Base-by-base conservation (phyloP, 2,797 vertebrate genomes). In the Danio choprae region DNA sequence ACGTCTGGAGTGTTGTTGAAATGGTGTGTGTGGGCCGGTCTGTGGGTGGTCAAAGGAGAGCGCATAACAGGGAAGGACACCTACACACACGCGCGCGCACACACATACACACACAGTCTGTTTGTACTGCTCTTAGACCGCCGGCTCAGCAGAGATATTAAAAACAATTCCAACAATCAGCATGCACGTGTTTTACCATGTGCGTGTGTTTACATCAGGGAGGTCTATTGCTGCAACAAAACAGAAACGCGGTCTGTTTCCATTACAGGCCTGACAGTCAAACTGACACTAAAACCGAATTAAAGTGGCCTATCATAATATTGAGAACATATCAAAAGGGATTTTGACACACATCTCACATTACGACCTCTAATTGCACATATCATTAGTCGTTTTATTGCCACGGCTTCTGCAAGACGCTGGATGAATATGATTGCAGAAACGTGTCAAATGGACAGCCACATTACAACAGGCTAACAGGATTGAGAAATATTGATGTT, bases 1-100 rank as follows among this genome's bases (percentile, higher is more conserved):
- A 51, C 48, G 15, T 4, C 8, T 4, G 12, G 12, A 11, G 12
- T 51, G 48, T 51, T 11, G 4, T 11, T 59, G 74, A 72, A 18
- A 50, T 81, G 75, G 84, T 78, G 81, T 36, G 68, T 78, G 69
- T 22, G 51, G 16, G 18, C 36, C 50, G 48, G 56, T 64, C 15
- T 75, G 75, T 77, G 79, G 22, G 76, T 69, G 82, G 78, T 80
- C 80, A 79, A 81, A 82, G 38, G 63, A 80, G 62, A 76, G 75
- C 16, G 40, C 81, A 76, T 77, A 84, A 85, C 82, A 83, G 74
- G 60, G 48, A 62, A 74, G 79, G 74, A 78, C 84, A 84, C 83
- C 74, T 84, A 77, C 71, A 20, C 36, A n/a, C n/a, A n/a, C n/a
- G n/a, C n/a, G 44, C 50, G 65, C 40, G 16, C 48, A 36, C 68